phyloP scores from a whole-genome alignment of 2,113 vertebrate genomes.

The Circaetus cinerascens region DNA sequence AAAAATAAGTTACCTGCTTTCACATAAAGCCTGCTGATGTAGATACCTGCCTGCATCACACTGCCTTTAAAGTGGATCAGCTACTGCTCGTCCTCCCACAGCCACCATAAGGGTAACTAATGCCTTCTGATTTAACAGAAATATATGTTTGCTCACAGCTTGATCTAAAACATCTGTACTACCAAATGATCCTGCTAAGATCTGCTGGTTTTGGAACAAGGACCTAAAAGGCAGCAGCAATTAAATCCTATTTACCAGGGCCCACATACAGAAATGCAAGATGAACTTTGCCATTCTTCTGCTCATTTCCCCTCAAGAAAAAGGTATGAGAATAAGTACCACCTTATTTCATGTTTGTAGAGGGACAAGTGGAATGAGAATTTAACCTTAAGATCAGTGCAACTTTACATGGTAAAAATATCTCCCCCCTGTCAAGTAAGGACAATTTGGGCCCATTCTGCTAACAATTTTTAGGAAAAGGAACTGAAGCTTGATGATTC shows the following conservation, averaged over 20 bases:
- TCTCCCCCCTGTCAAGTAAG: fast-evolving
- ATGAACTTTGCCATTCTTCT: background rate
- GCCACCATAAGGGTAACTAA: background rate
- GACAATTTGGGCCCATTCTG: background rate
- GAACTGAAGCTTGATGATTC: background rate
- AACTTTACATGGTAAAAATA: background rate
- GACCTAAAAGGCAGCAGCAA: background rate
- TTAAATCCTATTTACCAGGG: background rate
- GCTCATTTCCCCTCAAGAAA: background rate
- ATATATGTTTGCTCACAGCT: background rate
- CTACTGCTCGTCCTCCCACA: background rate
- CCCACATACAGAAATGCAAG: background rate
- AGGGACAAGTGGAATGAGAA: background rate
- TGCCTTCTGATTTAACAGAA: background rate
- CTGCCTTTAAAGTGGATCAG: background rate
- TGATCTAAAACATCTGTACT: background rate
- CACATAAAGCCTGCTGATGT: background rate
- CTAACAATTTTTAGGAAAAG: background rate
- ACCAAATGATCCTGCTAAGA: background rate
- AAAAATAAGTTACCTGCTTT: background rate
- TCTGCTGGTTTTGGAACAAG: background rate
- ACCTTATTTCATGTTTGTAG: background rate
- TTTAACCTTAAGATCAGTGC: background rate
- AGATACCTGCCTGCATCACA: background rate
- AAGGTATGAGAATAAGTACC: background rate